Evolutionary conservation across 2,797 vertebrate species (phyloP).

Genomic region (Siniperca obscura): DNA sequence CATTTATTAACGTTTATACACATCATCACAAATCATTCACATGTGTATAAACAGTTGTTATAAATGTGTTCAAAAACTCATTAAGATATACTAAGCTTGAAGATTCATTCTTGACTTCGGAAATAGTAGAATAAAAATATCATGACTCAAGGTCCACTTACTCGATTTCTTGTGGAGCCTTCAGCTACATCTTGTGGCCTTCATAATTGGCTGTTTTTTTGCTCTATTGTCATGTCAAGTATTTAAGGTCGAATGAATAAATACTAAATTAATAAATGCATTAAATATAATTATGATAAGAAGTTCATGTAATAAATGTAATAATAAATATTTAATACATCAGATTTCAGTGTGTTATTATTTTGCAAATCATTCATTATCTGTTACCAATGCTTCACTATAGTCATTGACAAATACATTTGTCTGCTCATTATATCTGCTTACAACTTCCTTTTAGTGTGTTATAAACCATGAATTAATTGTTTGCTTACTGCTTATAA

Average conservation of each 20-base stretch:
- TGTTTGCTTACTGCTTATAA: neutral
- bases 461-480: no score
- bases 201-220: neutral
- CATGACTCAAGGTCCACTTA: neutral
- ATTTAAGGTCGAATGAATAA: neutral
- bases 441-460: neutral
- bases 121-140: neutral
- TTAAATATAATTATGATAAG: neutral
- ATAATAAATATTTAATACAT: neutral
- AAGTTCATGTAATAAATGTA: neutral
- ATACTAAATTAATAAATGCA: neutral
- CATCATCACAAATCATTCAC: neutral
- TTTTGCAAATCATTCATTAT: neutral
- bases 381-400: neutral
- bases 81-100: neutral
- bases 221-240: neutral
- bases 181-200: neutral
- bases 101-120: neutral
- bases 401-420: neutral
- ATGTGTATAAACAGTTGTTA: neutral
- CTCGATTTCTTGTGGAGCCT: neutral
- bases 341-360: neutral
- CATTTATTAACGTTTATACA: neutral
- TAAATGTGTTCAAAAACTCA: neutral
- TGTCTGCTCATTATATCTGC: neutral